These are phyloP conservation scores for Enteromius radiatus DNA, from an alignment of 2,797 vertebrate species.

Conservation along the genomic window DNA sequence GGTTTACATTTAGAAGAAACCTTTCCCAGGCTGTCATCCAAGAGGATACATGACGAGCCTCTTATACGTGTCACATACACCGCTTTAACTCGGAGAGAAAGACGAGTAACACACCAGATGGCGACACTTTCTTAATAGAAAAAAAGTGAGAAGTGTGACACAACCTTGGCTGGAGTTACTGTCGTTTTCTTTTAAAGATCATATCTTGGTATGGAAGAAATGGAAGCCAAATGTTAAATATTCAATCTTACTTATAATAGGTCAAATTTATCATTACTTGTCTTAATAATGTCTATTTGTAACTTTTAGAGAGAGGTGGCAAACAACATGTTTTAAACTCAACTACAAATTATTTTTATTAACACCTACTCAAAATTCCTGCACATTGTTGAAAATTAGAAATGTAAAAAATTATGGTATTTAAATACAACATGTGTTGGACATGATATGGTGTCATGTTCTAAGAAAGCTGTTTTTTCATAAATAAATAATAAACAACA, in stretches of 20 bases:
- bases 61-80: constrained; percentile 12
- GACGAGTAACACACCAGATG: constrained; percentile 49
- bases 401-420: not conserved
- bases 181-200: constrained; percentile 24
- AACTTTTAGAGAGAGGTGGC: not conserved
- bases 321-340: not conserved
- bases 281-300: not conserved
- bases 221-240: not conserved
- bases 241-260: not conserved
- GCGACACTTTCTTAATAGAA: constrained; percentile 51
- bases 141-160: constrained; percentile 40
- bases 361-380: not conserved
- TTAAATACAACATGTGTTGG: not conserved
- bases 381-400: not conserved
- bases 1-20: constrained; percentile 39
- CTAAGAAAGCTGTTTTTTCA: not conserved
- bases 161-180: constrained; percentile 30
- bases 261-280: not conserved
- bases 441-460: not conserved
- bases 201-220: not conserved
- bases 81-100: constrained; percentile 39
- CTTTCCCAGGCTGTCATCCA: constrained; percentile 11
- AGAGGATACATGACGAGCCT: not conserved
- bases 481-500: not conserved
- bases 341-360: not conserved